A percentile compares a stretch with the other conserved stretches of the same genome.
phyloP scores from a whole-genome alignment of 2,888 invertebrate species.

The Drosophila cracens region DNA sequence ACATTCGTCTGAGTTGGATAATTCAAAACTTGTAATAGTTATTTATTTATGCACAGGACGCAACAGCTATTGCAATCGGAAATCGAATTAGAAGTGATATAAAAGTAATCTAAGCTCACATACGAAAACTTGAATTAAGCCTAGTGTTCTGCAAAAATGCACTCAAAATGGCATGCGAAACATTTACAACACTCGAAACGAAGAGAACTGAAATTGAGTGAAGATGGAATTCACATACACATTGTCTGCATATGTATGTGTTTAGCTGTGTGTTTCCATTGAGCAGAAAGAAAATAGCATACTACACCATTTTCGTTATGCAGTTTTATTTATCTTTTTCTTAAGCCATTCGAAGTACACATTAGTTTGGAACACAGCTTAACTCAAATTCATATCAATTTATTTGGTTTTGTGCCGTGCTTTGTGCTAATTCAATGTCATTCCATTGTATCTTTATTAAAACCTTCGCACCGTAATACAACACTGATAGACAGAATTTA shows the following conservation, averaged over 20 bases:
- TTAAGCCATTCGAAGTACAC: not conserved
- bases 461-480: not conserved
- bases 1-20: slow-evolving; percentile 35
- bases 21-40: slow-evolving; percentile 3
- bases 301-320: not conserved
- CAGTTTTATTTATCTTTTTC: too few relatives aligned
- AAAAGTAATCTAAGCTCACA: not conserved
- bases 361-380: too few relatives aligned
- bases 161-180: not conserved
- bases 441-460: not conserved
- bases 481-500: not conserved
- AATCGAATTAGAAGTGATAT: too few relatives aligned
- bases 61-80: slow-evolving; percentile 2
- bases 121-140: not conserved
- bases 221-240: not conserved
- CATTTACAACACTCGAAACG: not conserved
- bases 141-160: not conserved
- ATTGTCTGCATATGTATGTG: not conserved
- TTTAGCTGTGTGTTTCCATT: too few relatives aligned
- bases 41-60: slow-evolving; percentile 8
- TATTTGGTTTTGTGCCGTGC: not conserved
- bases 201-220: not conserved
- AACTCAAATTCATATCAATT: not conserved
- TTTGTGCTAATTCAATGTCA: not conserved
- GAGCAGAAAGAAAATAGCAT: not conserved